These are phyloP conservation scores for Omphaloscelis lunosa DNA, from an alignment of 2,888 invertebrate species.

Conservation along the genomic window DNA sequence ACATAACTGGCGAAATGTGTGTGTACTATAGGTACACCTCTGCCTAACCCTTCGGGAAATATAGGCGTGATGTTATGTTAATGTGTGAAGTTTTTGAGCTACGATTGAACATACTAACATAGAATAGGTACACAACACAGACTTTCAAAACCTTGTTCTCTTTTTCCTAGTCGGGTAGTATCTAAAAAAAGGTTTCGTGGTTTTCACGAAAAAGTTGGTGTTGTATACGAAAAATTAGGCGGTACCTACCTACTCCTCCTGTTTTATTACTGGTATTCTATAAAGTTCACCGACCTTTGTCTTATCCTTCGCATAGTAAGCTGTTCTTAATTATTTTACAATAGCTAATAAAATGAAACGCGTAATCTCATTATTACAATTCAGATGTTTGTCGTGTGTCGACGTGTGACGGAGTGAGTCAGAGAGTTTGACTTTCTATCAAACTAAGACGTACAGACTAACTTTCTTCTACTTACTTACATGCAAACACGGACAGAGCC, in stretches of 20 bases:
- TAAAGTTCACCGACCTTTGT: slow-evolving; percentile 45
- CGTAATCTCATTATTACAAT: slow-evolving; percentile 29
- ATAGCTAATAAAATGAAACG: slow-evolving; percentile 25
- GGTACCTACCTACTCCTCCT: not conserved
- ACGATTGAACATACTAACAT: not conserved
- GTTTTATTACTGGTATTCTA: not conserved
- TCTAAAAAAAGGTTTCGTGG: not conserved
- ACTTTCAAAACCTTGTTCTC: not conserved
- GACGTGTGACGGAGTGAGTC: too few species aligned
- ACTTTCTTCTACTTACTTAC: not conserved
- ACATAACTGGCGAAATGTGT: too few species aligned
- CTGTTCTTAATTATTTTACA: slow-evolving; percentile 30
- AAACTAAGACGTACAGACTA: not conserved
- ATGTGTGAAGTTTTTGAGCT: not conserved
- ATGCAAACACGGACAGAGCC: not conserved
- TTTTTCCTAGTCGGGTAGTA: too few species aligned
- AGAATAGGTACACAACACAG: not conserved
- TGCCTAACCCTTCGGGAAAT: too few species aligned
- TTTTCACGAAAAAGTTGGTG: not conserved
- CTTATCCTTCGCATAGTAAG: slow-evolving; percentile 35
- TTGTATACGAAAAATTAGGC: not conserved
- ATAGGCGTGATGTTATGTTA: too few species aligned
- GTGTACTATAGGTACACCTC: too few species aligned
- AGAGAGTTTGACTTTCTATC: not conserved
- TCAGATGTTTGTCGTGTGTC: slow-evolving; percentile 2